Base-by-base conservation (phyloP, 2,113 vertebrate species). In the Amphiprion ocellaris region DNA sequence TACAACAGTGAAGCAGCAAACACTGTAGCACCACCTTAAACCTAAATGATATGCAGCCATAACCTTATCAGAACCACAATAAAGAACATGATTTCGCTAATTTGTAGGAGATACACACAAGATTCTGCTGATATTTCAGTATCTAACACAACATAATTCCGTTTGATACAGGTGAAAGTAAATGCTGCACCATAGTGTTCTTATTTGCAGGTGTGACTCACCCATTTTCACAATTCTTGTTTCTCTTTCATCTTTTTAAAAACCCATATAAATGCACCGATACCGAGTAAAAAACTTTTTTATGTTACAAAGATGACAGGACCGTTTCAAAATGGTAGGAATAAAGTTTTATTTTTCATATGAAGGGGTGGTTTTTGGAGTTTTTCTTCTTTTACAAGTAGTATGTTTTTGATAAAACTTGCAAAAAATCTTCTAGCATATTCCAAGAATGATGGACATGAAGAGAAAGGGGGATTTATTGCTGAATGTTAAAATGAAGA, bases 401-500 rank as follows among this genome's bases (percentile, higher is more conserved):
- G 85, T 93, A 94, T 90, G 90, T 94, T 95, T 95, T 95, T 94
- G 95, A 97, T 96, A 97, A 97, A 95, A 97, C 96, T 96, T 96
- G 96, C 96, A 96, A 96, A 96, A 96, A 96, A 93, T 91, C 93
- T 94, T 96, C 94, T 96, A 96, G 95, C 96, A 96, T 97, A 96
- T 95, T 96, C 95, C 96, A 96, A 94, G 92, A 94, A 93, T 87
- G 83, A 94, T 93, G 94, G 82, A 93, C 92, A 95, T 95, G 95
- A 94, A 88, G 89, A 94, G 88, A 90, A 89, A 37, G 33, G 90
- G 94, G 90, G 94, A 93, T 95, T 99, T 98, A 99, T 99, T 99
- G 97, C 97, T 98, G 97, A 96, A 96, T 96, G 95, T 97, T 95
- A 95, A 96, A 96, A 96, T 95, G 96, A 96, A 96, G 96, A 97